Evolutionary conservation across 2,113 vertebrate genomes (phyloP).

Genomic region (Dunckerocampus dactyliophorus): DNA sequence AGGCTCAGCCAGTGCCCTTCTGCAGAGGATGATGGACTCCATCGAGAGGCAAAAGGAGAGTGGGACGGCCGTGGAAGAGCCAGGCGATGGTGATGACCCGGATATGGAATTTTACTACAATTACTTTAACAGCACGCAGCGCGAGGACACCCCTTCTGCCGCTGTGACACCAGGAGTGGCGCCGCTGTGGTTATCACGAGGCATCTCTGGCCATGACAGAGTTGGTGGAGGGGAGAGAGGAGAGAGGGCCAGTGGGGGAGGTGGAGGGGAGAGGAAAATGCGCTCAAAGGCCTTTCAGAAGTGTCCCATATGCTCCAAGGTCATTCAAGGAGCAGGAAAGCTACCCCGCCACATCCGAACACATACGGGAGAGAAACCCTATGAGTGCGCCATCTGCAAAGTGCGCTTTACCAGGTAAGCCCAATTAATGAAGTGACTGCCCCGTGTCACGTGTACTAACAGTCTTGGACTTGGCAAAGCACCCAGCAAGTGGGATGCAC

Average conservation of each 20-base stretch:
- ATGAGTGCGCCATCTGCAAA: conserved; percentile 93
- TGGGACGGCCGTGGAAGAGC: conserved; percentile 70
- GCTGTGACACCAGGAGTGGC: conserved; percentile 78
- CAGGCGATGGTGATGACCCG: conserved; percentile 84
- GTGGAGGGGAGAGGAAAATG: conserved; percentile 86
- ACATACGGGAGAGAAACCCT: conserved; percentile 98
- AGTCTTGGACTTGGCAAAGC: conserved; percentile 49
- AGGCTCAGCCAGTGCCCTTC: conserved; percentile 86
- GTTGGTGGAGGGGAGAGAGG: conserved; percentile 24
- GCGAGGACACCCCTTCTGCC: conserved; percentile 72
- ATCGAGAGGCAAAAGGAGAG: conserved; percentile 78
- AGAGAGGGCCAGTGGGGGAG: conserved; percentile 33
- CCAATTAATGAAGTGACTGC: conserved; percentile 54
- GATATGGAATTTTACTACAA: conserved; percentile 99
- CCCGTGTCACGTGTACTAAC: conserved; percentile 59
- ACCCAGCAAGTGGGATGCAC: conserved; percentile 35
- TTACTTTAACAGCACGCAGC: conserved; percentile 86
- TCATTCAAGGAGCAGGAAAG: conserved; percentile 89
- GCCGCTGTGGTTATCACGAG: conserved; percentile 78
- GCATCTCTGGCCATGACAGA: conserved; percentile 68
- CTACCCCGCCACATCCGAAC: conserved; percentile 97
- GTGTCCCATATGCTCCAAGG: conserved; percentile 98
- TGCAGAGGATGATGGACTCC: conserved; percentile 93
- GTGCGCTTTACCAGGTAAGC: conserved; percentile 82
- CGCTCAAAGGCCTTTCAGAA: conserved; percentile 99